These are phyloP conservation scores for Hippopotamyrus pictus DNA, from an alignment of 2,797 vertebrate genomes.

Conservation along the genomic window DNA sequence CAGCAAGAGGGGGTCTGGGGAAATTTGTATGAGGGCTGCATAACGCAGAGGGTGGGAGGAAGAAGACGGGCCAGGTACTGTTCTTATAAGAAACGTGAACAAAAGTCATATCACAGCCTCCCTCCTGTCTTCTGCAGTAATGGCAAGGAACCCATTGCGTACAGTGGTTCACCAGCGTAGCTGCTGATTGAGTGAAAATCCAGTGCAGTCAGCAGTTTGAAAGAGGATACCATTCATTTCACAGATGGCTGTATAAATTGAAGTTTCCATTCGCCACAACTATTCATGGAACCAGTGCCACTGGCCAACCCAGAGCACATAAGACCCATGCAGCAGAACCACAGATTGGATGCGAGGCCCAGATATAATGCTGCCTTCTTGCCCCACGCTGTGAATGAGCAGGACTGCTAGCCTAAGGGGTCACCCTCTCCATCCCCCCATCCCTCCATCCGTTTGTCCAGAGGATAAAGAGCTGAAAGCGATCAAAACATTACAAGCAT, in stretches of 20 bases:
- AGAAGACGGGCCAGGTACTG: neutral
- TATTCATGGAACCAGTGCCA: neutral
- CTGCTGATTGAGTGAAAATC: neutral
- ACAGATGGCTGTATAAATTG: neutral
- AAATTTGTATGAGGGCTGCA: neutral
- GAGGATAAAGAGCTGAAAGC: neutral
- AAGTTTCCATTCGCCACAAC: slow-evolving; percentile 10
- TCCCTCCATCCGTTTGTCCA: neutral
- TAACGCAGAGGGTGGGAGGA: neutral
- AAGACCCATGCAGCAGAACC: neutral
- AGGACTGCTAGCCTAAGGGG: neutral
- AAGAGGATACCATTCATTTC: neutral
- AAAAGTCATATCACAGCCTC: neutral
- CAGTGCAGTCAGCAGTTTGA: neutral
- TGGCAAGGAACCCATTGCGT: neutral
- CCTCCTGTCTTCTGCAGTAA: neutral
- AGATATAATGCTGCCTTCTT: neutral
- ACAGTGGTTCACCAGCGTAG: neutral
- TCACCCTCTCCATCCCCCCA: neutral
- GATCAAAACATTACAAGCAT: neutral
- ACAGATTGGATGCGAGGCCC: neutral
- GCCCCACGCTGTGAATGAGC: neutral
- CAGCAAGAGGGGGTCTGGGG: neutral
- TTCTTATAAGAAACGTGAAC: neutral
- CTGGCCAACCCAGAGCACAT: neutral